Evolutionary conservation across 92 coral and sea anemone genomes (phyloP).

Genomic region (Zoanthus gigantus): DNA sequence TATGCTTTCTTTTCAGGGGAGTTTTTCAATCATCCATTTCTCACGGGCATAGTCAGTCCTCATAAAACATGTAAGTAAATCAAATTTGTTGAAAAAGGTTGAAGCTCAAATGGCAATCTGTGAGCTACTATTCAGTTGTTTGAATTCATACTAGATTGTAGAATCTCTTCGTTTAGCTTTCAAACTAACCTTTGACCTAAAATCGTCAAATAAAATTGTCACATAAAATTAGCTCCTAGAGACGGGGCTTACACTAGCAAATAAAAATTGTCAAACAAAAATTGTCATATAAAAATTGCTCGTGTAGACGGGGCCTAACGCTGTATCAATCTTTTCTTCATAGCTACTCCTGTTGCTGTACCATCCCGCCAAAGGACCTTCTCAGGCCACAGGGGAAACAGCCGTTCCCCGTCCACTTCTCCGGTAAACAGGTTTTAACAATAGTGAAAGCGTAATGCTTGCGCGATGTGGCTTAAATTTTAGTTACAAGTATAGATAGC

Average conservation of each 20-base stretch:
- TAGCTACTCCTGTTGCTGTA: slow-evolving; percentile 91
- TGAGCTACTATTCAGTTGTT: not conserved
- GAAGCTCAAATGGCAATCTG: not conserved
- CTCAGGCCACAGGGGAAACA: slow-evolving; percentile 61
- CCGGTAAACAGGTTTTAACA: slow-evolving; percentile 68
- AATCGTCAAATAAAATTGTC: too few relatives aligned
- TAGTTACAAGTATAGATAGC: too few relatives aligned
- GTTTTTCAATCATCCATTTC: slow-evolving; percentile 90
- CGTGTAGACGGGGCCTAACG: not conserved
- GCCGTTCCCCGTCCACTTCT: slow-evolving; percentile 80
- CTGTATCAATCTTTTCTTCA: slow-evolving; percentile 10
- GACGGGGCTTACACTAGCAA: not conserved
- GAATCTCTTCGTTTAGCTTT: not conserved
- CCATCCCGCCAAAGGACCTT: slow-evolving; percentile 73
- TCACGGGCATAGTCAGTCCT: slow-evolving; percentile 78
- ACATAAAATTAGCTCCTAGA: not conserved
- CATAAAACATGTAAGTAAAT: slow-evolving; percentile 83
- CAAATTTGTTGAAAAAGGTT: not conserved
- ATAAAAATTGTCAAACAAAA: too few relatives aligned
- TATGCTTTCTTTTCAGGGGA: slow-evolving; percentile 66
- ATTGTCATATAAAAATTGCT: too few relatives aligned
- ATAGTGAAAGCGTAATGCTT: not conserved
- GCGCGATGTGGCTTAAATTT: too few relatives aligned
- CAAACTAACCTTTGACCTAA: not conserved
- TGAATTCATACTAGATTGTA: not conserved